Conservation (phyloP, 2,797 vertebrate species). For the Chromis chromis region DNA sequence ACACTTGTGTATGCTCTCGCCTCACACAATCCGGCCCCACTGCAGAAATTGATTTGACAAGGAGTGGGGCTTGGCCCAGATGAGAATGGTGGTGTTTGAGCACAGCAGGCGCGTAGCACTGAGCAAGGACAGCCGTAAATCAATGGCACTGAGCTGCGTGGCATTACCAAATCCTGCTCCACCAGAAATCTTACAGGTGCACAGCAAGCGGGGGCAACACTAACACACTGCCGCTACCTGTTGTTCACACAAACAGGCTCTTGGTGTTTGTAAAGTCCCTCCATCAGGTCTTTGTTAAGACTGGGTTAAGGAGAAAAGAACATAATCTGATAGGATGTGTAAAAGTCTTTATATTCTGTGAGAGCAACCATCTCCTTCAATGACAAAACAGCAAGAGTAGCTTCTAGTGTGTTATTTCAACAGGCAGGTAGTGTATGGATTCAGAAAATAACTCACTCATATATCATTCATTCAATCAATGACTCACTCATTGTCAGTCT, state of each 20-base stretch:
- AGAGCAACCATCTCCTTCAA: not conserved
- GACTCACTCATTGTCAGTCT: not conserved
- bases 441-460: not conserved
- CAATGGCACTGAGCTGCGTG: slow-evolving; percentile 57
- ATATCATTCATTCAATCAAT: not conserved
- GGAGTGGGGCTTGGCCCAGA: slow-evolving; percentile 46
- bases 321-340: not conserved
- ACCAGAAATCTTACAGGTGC: slow-evolving; percentile 26
- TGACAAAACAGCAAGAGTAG: not conserved
- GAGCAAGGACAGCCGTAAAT: slow-evolving; percentile 62
- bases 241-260: slow-evolving; percentile 1
- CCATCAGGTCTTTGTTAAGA: not conserved
- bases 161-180: slow-evolving; percentile 54
- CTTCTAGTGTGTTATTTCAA: not conserved
- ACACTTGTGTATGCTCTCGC: not conserved
- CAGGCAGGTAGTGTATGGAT: not conserved
- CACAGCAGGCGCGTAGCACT: slow-evolving; percentile 32
- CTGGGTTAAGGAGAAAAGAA: not conserved
- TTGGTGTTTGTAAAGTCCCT: not conserved
- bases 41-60: slow-evolving; percentile 68
- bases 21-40: slow-evolving; percentile 6
- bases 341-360: not conserved
- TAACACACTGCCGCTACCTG: not conserved
- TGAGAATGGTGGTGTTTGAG: slow-evolving; percentile 50
- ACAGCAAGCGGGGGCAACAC: slow-evolving; percentile 1